These are phyloP conservation scores for Perithous albicinctus DNA, from an alignment of 2,888 invertebrate genomes.

Conservation along the genomic window DNA sequence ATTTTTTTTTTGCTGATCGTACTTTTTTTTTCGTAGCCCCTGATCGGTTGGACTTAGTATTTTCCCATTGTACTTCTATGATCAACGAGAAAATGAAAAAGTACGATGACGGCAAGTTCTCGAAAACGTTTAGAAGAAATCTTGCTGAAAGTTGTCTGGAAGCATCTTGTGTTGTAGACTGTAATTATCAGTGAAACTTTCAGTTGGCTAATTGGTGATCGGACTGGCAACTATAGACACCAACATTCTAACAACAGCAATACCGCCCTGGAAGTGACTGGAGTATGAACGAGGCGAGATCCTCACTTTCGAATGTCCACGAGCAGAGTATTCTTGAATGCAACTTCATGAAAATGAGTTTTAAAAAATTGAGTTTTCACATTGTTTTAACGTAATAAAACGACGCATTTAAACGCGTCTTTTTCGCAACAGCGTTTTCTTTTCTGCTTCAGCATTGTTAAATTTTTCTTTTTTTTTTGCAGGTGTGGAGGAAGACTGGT, in stretches of 20 bases:
- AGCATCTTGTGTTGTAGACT: background rate
- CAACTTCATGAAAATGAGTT: too few relatives aligned
- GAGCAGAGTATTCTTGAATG: conserved; percentile 14
- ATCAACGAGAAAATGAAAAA: background rate
- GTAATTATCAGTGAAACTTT: conserved; percentile 57
- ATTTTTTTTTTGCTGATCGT: too few relatives aligned
- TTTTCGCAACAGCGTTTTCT: too few relatives aligned
- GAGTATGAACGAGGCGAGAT: conserved; percentile 3
- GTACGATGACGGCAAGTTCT: background rate
- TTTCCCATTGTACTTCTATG: background rate
- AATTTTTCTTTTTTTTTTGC: conserved; percentile 20
- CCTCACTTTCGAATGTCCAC: conserved; percentile 40
- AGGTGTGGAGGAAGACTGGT: conserved; percentile 48
- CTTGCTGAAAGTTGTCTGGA: background rate
- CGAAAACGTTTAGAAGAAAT: conserved; percentile 23
- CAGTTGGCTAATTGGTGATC: conserved; percentile 46
- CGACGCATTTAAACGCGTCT: too few relatives aligned
- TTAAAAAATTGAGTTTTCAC: too few relatives aligned
- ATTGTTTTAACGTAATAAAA: background rate
- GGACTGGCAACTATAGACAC: conserved; percentile 48
- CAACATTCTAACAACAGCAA: conserved; percentile 4
- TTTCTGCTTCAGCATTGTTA: too few relatives aligned
- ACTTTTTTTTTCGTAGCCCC: too few relatives aligned
- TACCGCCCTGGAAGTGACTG: conserved; percentile 15
- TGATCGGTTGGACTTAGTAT: background rate